Base-by-base conservation (phyloP, 2,888 invertebrate species). In the Palloptera scutellata region DNA sequence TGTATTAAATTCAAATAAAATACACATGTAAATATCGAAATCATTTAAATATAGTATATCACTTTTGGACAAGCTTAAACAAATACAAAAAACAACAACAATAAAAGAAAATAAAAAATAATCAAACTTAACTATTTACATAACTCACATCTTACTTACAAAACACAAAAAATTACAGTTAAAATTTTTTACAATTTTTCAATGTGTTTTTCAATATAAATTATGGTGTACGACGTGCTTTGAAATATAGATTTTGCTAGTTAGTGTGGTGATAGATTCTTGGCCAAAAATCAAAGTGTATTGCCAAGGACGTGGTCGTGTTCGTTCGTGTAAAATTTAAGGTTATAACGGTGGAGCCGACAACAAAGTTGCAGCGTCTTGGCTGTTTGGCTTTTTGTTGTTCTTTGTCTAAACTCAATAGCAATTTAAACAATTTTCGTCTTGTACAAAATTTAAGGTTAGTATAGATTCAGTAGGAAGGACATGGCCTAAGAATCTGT, bases 361-460 rank as follows among this genome's bases (percentile, higher is more conserved):
- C 75, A 71, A 73, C 71, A 68, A 75, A 76, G 63, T 74, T 77
- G 75, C 81, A 78, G 74, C 81, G 83, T 67, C 81, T 77, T 70
- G 73, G 72, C 71, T 76, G 83, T 69, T 76, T 77, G 67, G 79
- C 81, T 40, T 81, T 81, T 72, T 83, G 83, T 76, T 83, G 83
- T 72, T 78, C 83, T 64, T 70, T 83, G 73, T 75, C 77, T 72
- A 79, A 78, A 67, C 79, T 78, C 76, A 30, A 30, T 30, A 30
- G 3, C 30, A 78, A 78, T 74, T 74, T 81, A 70, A 77, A 77
- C 76, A 77, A 79, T 77, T 80, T 78, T 74, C 78, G 78, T 76
- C 78, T 83, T 68, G 76, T 83, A 75, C 76, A 81, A 74, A 80
- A 80, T 76, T 78, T 83, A 64, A 83, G 83, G 83, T 83, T 78